A percentile compares a stretch with the other conserved stretches of the same genome.
Conservation (phyloP, 1,140 invertebrate species). For the Drosophila lowei region DNA sequence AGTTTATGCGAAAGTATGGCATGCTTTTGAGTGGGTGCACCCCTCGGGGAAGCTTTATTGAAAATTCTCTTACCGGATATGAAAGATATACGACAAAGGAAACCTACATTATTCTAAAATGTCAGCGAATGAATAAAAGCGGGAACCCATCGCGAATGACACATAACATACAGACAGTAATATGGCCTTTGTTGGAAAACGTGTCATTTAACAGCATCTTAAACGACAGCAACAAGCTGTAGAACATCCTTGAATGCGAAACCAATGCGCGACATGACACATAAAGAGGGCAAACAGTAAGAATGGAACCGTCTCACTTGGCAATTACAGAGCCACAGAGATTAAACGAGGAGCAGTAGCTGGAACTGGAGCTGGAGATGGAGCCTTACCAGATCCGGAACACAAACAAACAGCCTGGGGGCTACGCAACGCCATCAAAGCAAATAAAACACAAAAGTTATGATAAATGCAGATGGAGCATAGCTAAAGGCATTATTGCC, state of each 20-base stretch:
- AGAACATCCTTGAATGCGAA: slow-evolving; percentile 39
- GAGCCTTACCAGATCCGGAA: slow-evolving; percentile 23
- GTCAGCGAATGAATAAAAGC: neutral
- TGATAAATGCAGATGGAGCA: slow-evolving; percentile 81
- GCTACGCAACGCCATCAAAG: slow-evolving; percentile 54
- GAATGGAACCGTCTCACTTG: slow-evolving; percentile 44
- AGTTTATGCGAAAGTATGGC: neutral
- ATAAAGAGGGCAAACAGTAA: slow-evolving; percentile 44
- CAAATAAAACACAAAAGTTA: slow-evolving; percentile 77
- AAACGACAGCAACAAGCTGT: slow-evolving; percentile 26
- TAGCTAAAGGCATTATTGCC: slow-evolving; percentile 74
- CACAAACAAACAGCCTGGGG: slow-evolving; percentile 22
- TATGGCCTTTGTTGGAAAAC: slow-evolving; percentile 6
- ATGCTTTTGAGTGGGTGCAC: too few species aligned
- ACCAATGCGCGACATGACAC: slow-evolving; percentile 42
- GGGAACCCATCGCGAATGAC: too few species aligned
- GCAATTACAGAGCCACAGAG: slow-evolving; percentile 47
- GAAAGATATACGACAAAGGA: too few species aligned
- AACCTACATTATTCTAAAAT: too few species aligned
- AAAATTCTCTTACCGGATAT: too few species aligned
- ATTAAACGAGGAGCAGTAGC: slow-evolving; percentile 16
- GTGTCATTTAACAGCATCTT: slow-evolving; percentile 32
- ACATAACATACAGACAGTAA: too few species aligned
- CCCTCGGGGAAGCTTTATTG: too few species aligned
- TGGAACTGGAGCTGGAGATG: too few species aligned